Evolutionary conservation across 2,797 vertebrate genomes (phyloP), one percentile per base, ranked within the genome.

Genomic region (Eidolon dupreanum): DNA sequence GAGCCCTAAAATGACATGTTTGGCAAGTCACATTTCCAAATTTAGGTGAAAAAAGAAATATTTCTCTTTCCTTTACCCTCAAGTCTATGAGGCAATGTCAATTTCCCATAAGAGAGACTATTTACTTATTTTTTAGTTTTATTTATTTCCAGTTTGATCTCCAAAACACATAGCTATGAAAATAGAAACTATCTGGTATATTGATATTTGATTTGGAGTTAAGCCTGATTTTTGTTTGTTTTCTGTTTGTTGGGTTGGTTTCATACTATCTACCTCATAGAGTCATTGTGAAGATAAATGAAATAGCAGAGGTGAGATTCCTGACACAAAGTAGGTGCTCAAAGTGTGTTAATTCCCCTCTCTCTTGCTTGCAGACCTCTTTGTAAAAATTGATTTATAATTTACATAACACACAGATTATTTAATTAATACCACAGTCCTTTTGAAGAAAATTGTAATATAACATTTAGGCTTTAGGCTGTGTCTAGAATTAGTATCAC

Each of bases 11-110:
- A 68, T 24, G 51, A 33, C 43, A 66, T 17, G 51, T 79, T 93
- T 24, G 26, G 57, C 86, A 90, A 49, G 57, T 38, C 24, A 20
- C 31, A 81, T 41, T 94, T 89, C 10, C 55, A 85, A 83, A 85
- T 63, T 46, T 49, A 95, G 93, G 88, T 46, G 66, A 83, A 46
- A 26, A 66, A 31, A 86, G 63, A 93, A 84, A 53, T 59, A 61
- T 12, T 90, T 94, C 71, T 91, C 20, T 87, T 93, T 93, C 66
- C 28, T 86, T 85, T 68, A 85, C 26, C 41, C 38, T 92, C 51
- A 73, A 26, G 46, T 59, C 15, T 59, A 49, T 8, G 41, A 82
- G 46, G 43, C 75, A 93, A 13, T 75, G 41, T 77, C 88, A 78
- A 8, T 68, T 82, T 93, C 73, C 33, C 59, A n/a, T 8, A 77